Conservation (phyloP, 1,140 invertebrate species). For the Caenorhabditis inopinata region DNA sequence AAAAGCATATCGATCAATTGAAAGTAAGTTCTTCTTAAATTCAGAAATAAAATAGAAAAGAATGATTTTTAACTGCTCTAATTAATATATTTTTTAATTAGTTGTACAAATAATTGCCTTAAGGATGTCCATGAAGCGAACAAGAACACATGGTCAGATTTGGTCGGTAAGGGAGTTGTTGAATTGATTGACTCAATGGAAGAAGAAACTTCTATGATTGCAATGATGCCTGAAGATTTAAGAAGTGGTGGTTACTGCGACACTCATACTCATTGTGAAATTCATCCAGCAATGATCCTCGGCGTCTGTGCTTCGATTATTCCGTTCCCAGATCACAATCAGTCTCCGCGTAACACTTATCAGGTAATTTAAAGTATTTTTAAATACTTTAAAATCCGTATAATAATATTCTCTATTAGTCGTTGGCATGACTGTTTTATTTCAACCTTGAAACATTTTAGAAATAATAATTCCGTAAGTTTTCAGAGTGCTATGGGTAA, state of each 20-base stretch:
- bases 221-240: slow-evolving; percentile 96
- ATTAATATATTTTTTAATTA: too few species aligned
- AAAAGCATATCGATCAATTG: slow-evolving; percentile 89
- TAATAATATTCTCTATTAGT: too few species aligned
- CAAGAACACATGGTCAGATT: slow-evolving; percentile 81
- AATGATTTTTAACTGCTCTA: too few species aligned
- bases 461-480: too few species aligned
- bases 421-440: too few species aligned
- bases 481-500: slow-evolving; percentile 97
- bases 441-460: too few species aligned
- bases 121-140: background rate
- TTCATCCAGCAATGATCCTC: slow-evolving; percentile 97
- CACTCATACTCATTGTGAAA: slow-evolving; percentile 98
- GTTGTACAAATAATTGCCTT: background rate
- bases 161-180: slow-evolving; percentile 93
- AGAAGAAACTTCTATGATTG: slow-evolving; percentile 98
- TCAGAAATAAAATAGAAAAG: too few species aligned
- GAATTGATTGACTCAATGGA: slow-evolving; percentile 98
- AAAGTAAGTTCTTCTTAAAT: slow-evolving; percentile 77
- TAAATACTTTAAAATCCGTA: too few species aligned
- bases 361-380: slow-evolving; percentile 70
- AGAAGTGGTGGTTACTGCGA: slow-evolving; percentile 90
- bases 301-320: slow-evolving; percentile 96
- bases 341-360: slow-evolving; percentile 95
- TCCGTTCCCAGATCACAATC: slow-evolving; percentile 99